Conservation (phyloP, 2,888 invertebrate genomes). For the Helicoverpa assulta region DNA sequence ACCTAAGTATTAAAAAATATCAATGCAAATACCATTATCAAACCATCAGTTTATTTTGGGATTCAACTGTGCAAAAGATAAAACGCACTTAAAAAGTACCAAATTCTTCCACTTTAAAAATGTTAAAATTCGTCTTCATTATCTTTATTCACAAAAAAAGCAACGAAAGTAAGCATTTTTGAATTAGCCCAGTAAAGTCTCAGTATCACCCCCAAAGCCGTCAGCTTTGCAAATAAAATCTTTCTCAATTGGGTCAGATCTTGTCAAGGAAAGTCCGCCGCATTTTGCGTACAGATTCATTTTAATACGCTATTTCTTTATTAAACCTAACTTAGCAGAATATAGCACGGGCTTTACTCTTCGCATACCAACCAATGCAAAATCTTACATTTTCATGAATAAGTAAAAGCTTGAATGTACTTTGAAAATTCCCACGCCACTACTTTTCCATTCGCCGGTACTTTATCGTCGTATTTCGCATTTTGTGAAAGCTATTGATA, state of each 20-base stretch:
- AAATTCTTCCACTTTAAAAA: background rate
- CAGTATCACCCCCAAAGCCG: slow-evolving; percentile 13
- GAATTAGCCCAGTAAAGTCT: slow-evolving; percentile 17
- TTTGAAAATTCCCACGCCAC: slow-evolving; percentile 19
- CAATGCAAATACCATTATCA: no score
- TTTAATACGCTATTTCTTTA: slow-evolving; percentile 32
- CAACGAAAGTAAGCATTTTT: slow-evolving; percentile 10
- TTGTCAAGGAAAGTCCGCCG: slow-evolving; percentile 23
- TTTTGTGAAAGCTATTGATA: background rate
- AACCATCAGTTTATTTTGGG: no score
- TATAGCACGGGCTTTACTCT: slow-evolving; percentile 1
- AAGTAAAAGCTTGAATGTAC: slow-evolving; percentile 18
- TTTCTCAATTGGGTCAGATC: slow-evolving; percentile 55
- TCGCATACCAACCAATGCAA: slow-evolving; percentile 2
- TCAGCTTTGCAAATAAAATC: slow-evolving; percentile 41
- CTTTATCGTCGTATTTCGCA: slow-evolving; percentile 9
- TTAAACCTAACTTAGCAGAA: slow-evolving; percentile 18
- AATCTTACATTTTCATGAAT: slow-evolving; percentile 17
- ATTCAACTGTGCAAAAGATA: no score
- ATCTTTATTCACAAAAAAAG: background rate
- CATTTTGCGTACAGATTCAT: slow-evolving; percentile 33
- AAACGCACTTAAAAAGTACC: background rate
- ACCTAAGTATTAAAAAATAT: no score
- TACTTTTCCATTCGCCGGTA: slow-evolving; percentile 24
- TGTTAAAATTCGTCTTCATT: background rate